These are phyloP conservation scores for Triplophysa siluroides DNA, from an alignment of 2,113 vertebrate genomes.

Conservation along the genomic window DNA sequence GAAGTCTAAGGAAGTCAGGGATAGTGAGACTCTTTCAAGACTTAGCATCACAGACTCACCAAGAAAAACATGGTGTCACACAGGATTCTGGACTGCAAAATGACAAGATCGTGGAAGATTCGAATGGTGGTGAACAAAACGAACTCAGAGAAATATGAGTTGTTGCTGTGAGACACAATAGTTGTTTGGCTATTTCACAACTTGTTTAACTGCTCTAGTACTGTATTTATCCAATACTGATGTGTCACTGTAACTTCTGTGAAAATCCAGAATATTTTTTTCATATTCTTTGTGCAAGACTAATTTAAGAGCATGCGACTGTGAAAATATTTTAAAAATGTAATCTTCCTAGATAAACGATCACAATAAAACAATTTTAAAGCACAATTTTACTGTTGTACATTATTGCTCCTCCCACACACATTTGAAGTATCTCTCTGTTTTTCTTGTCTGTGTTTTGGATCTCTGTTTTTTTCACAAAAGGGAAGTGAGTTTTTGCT, in stretches of 20 bases:
- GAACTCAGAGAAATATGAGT: background rate
- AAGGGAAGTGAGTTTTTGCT: conserved; percentile 68
- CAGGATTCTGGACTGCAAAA: background rate
- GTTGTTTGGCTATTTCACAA: background rate
- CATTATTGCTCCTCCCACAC: background rate
- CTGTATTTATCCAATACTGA: no score
- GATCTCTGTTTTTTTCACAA: conserved; percentile 57
- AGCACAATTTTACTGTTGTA: background rate
- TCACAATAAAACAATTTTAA: no score
- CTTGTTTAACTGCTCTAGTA: background rate
- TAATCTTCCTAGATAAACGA: background rate
- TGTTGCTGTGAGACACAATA: background rate
- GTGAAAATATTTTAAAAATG: background rate
- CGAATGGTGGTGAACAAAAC: background rate
- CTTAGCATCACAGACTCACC: conserved; percentile 52
- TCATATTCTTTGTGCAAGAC: no score
- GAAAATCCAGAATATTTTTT: no score
- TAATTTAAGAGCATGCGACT: no score
- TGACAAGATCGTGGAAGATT: background rate
- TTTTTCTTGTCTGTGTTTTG: conserved; percentile 43
- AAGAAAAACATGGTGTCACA: conserved; percentile 29
- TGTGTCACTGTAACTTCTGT: no score
- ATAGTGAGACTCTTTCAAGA: conserved; percentile 67
- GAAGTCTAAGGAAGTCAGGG: conserved; percentile 52
- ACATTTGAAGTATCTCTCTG: background rate